Conservation (phyloP, 2,888 invertebrate species). For the Cistogaster globosa region DNA sequence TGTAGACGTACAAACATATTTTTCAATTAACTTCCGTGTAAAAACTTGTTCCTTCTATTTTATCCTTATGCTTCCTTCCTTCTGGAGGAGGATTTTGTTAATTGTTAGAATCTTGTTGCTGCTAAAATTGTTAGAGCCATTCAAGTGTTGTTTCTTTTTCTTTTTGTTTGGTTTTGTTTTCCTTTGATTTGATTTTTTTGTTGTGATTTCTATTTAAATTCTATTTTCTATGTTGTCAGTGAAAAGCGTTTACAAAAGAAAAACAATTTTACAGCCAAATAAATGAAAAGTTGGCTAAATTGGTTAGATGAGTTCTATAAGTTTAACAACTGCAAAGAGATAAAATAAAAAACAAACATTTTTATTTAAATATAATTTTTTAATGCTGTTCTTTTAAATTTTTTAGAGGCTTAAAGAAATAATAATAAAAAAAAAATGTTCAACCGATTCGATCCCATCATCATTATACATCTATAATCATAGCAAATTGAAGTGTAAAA, state of each 20-base stretch:
- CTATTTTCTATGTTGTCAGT: background rate
- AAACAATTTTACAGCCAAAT: background rate
- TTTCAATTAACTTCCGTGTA: slow-evolving; percentile 1
- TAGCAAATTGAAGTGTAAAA: too few species aligned
- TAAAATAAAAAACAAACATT: background rate
- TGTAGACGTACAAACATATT: background rate
- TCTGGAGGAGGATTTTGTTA: slow-evolving; percentile 2
- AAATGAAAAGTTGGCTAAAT: slow-evolving; percentile 1
- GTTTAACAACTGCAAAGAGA: slow-evolving; percentile 29
- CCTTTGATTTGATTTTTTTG: slow-evolving; percentile 19
- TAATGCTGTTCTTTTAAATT: too few species aligned
- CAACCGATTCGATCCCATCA: too few species aligned
- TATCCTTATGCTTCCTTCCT: background rate
- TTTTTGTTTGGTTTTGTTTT: slow-evolving; percentile 2
- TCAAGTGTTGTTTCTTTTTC: background rate
- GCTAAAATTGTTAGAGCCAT: slow-evolving; percentile 5
- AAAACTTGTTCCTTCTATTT: slow-evolving; percentile 6
- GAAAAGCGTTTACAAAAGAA: background rate
- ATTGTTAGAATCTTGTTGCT: slow-evolving; percentile 12
- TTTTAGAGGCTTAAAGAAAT: too few species aligned
- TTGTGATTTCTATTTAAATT: slow-evolving; percentile 23
- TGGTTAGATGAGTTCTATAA: background rate
- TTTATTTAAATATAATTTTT: background rate
- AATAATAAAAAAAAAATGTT: too few species aligned
- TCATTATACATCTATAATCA: too few species aligned